Base-by-base conservation (phyloP, 2,113 vertebrate genomes). In the Gopherus flavomarginatus region DNA sequence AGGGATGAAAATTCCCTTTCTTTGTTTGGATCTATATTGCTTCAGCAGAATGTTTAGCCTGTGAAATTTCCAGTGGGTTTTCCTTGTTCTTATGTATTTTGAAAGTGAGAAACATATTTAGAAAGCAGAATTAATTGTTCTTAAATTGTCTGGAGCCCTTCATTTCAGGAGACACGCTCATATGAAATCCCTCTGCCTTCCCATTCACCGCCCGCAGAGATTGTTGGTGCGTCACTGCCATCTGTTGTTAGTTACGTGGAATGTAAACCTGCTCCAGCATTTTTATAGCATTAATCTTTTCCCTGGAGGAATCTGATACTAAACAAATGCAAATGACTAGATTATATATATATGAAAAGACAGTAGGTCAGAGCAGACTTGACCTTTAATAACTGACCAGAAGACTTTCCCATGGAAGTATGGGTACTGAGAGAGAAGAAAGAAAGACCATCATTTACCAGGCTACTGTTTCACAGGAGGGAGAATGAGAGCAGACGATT, bases 181-280 rank as follows among this genome's bases (percentile, higher is more conserved):
- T 5, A 24, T 57, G 12, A 11, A 31, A 79, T 93, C 90, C 79
- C 81, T 80, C 88, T 5, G 69, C 21, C 52, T 19, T 2, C 50
- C 13, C 86, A 54, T 82, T 29, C 65, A 9, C 11, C 26, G 53
- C 42, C 81, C 44, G 80, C 56, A 50, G 69, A 11, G 19, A 91
- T 97, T 12, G 38, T 90, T 84, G 95, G 95, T 85, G 91, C 94
- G 57, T 92, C 94, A 96, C 92, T 96, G 97, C 98, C 98, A 96
- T 95, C 98, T 98, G 92, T 96, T 85, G 98, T 94, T 83, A 38
- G 94, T 82, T 44, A 3, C 0, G 0, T 8, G 89, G 31, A 97
- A 96, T 3, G 72, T 84, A 83, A 92, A 50, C 59, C 50, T 22
- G 17, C 84, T 62, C 82, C 2, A 0, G 78, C 1, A 1, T 65